Evolutionary conservation across 2,888 invertebrate species (phyloP).

Genomic region (Hetaerina titia): DNA sequence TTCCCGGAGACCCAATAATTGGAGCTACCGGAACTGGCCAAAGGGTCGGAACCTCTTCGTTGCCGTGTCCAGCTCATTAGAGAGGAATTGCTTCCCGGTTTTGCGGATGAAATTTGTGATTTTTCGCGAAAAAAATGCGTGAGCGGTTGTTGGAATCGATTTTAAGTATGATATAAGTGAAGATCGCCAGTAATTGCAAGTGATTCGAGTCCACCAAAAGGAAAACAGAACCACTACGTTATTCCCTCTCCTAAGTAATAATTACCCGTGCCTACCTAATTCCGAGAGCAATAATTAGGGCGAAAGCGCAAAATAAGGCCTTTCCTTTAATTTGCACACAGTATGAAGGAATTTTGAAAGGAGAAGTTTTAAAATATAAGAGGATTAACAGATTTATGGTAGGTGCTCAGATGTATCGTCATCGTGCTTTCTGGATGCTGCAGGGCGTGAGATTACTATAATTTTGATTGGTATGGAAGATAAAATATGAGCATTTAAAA

Average conservation of each 20-base stretch:
- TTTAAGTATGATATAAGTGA: not conserved
- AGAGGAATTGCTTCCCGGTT: not conserved
- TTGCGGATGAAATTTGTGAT: not conserved
- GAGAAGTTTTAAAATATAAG: too few relatives aligned
- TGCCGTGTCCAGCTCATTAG: not conserved
- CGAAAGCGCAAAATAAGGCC: not conserved
- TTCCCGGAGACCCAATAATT: constrained; percentile 15
- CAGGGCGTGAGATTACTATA: too few relatives aligned
- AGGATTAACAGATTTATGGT: too few relatives aligned
- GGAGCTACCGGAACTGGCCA: constrained; percentile 27
- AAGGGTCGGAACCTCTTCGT: not conserved
- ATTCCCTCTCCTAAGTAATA: not conserved
- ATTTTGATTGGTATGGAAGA: too few relatives aligned
- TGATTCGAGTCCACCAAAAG: not conserved
- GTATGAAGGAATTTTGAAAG: too few relatives aligned
- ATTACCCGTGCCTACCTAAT: not conserved
- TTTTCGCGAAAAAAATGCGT: not conserved
- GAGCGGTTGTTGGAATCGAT: not conserved
- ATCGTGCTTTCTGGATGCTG: too few relatives aligned
- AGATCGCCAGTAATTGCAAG: not conserved
- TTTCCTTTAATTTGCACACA: too few relatives aligned
- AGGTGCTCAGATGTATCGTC: too few relatives aligned
- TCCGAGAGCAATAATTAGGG: not conserved
- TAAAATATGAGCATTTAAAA: too few relatives aligned
- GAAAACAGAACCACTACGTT: not conserved